Evolutionary conservation across 2,113 vertebrate species (phyloP).

Genomic region (Callopanchax toddi): DNA sequence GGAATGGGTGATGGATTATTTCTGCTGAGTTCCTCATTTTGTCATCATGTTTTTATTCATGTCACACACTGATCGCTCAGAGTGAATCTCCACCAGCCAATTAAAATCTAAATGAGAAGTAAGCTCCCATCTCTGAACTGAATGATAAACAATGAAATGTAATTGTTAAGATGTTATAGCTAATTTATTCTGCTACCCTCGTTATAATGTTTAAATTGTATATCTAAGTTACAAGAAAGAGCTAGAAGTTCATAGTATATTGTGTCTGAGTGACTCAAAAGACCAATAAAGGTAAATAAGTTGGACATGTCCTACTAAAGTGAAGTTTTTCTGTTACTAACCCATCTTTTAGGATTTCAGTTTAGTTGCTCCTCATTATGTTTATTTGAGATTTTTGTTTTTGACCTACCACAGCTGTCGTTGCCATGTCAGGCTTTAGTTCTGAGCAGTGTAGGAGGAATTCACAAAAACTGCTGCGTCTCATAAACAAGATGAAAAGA

Average conservation of each 20-base stretch:
- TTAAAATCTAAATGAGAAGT: slow-evolving; percentile 16
- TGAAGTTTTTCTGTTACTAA: neutral
- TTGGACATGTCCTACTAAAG: neutral
- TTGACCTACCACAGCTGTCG: neutral
- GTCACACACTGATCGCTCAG: neutral
- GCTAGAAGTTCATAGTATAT: neutral
- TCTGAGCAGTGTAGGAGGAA: slow-evolving; percentile 1
- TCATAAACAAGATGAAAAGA: slow-evolving; percentile 3
- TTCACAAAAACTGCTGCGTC: slow-evolving; percentile 25
- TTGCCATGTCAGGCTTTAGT: neutral
- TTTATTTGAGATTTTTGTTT: slow-evolving; percentile 8
- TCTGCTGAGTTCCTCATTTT: slow-evolving; percentile 11
- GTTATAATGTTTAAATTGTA: neutral
- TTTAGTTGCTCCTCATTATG: neutral
- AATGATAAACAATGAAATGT: neutral
- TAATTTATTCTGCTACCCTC: neutral
- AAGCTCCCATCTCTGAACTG: neutral
- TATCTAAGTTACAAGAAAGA: too few relatives aligned
- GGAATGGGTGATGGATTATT: neutral
- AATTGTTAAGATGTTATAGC: too few relatives aligned
- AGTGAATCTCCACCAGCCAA: slow-evolving; percentile 1
- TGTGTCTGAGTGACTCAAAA: too few relatives aligned
- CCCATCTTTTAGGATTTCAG: neutral
- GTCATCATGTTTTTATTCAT: slow-evolving; percentile 23
- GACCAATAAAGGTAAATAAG: neutral